A percentile compares a stretch with the other conserved stretches of the same genome.
Conservation (phyloP, 1,140 invertebrate genomes). For the Drosophila bipectinata region DNA sequence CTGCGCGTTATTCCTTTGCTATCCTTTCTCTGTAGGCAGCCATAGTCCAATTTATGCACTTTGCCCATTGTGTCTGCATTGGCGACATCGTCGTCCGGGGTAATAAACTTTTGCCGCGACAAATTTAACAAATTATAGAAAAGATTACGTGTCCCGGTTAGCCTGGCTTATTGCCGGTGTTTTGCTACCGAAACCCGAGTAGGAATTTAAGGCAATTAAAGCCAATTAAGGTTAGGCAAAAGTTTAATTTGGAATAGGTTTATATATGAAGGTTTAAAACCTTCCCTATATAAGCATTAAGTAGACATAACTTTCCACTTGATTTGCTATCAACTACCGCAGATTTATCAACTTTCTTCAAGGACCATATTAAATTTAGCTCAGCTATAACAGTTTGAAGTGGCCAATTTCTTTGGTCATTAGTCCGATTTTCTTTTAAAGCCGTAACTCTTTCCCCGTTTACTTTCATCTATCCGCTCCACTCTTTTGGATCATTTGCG, state of each 20-base stretch:
- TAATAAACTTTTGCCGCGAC: slow-evolving; percentile 80
- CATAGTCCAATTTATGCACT: slow-evolving; percentile 72
- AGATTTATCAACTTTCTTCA: slow-evolving; percentile 10
- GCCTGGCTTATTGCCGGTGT: slow-evolving; percentile 10
- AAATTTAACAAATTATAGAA: slow-evolving; percentile 82
- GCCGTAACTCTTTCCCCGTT: slow-evolving; percentile 10
- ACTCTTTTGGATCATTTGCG: slow-evolving; percentile 62
- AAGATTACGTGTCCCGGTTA: slow-evolving; percentile 70
- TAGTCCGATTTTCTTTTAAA: slow-evolving; percentile 28
- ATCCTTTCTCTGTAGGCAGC: slow-evolving; percentile 43
- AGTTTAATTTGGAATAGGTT: no score
- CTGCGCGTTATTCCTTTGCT: slow-evolving; percentile 32
- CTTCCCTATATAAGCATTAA: not conserved
- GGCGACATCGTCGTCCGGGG: slow-evolving; percentile 55
- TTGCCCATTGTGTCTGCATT: slow-evolving; percentile 65
- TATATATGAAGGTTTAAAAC: no score
- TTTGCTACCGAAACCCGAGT: not conserved
- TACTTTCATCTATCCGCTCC: not conserved
- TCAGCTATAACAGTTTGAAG: slow-evolving; percentile 41
- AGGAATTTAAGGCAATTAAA: slow-evolving; percentile 71
- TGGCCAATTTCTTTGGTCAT: slow-evolving; percentile 49
- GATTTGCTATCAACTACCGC: not conserved
- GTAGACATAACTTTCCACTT: not conserved
- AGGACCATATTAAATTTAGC: slow-evolving; percentile 28
- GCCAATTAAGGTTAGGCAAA: slow-evolving; percentile 46